Conservation (phyloP, 2,888 invertebrate species). For the Diabrotica balteata region DNA sequence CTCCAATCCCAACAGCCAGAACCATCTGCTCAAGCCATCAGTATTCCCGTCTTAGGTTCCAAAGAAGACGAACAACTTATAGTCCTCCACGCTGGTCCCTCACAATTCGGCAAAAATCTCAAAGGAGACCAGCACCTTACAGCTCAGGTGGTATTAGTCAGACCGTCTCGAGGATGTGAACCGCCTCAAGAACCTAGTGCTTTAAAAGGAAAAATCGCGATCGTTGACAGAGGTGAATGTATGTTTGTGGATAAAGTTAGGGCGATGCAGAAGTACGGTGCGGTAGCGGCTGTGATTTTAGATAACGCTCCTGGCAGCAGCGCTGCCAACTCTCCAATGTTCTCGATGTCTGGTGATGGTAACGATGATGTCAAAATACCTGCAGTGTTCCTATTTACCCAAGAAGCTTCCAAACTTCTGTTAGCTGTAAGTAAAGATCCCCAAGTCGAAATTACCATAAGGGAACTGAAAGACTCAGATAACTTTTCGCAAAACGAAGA, state of each 20-base stretch:
- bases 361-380: constrained; percentile 86
- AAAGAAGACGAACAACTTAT: constrained; percentile 46
- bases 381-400: constrained; percentile 86
- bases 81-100: constrained; percentile 81
- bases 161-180: constrained; percentile 74
- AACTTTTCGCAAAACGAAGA: constrained; percentile 60
- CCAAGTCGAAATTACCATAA: constrained; percentile 64
- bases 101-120: constrained; percentile 87
- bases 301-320: constrained; percentile 83
- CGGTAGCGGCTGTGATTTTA: constrained; percentile 82
- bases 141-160: constrained; percentile 71
- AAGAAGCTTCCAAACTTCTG: constrained; percentile 76
- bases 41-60: constrained; percentile 57
- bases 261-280: constrained; percentile 81
- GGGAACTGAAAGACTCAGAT: constrained; percentile 55
- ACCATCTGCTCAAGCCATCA: constrained; percentile 64
- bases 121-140: constrained; percentile 69
- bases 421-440: constrained; percentile 67
- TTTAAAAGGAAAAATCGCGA: constrained; percentile 76
- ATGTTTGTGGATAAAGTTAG: constrained; percentile 94
- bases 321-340: constrained; percentile 79
- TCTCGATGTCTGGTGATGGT: constrained; percentile 97
- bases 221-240: constrained; percentile 92
- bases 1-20: constrained; percentile 69
- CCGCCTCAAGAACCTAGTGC: constrained; percentile 67